A percentile compares a stretch with the other conserved stretches of the same genome.
These are phyloP conservation scores for Epistrophe eligans DNA, from an alignment of 2,888 invertebrate species.

Conservation along the genomic window DNA sequence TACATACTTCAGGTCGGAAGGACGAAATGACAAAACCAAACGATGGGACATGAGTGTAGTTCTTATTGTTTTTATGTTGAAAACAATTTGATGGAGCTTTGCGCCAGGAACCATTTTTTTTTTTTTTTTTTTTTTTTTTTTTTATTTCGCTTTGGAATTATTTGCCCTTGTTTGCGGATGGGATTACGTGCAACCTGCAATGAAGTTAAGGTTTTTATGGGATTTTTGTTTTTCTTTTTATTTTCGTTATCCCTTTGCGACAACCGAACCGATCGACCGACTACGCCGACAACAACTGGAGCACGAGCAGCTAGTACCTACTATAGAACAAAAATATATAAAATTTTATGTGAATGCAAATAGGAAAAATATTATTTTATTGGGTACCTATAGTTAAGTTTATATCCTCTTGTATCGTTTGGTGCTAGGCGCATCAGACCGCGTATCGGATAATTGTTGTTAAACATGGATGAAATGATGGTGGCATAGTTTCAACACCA, in stretches of 20 bases:
- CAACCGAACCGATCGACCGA: not conserved
- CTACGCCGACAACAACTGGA: slow-evolving; percentile 29
- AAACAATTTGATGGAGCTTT: slow-evolving; percentile 71
- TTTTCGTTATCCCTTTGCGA: slow-evolving; percentile 14
- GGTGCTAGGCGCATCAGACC: slow-evolving; percentile 58
- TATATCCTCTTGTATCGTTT: not conserved
- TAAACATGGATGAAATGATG: slow-evolving; percentile 29
- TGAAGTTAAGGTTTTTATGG: slow-evolving; percentile 45
- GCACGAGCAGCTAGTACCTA: slow-evolving; percentile 17
- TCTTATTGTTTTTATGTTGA: slow-evolving; percentile 71
- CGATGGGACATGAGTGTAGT: slow-evolving; percentile 29
- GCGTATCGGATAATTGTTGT: slow-evolving; percentile 58
- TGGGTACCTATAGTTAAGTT: not conserved
- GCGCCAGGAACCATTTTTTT: slow-evolving; percentile 59
- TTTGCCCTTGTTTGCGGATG: slow-evolving; percentile 65
- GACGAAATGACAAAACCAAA: slow-evolving; percentile 23
- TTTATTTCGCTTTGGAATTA: slow-evolving; percentile 27
- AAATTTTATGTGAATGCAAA: slow-evolving; percentile 65
- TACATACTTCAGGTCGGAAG: slow-evolving; percentile 24
- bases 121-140: not conserved
- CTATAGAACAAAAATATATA: slow-evolving; percentile 11
- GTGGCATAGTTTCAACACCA: slow-evolving; percentile 23
- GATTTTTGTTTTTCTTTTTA: slow-evolving; percentile 9
- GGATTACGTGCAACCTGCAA: slow-evolving; percentile 73
- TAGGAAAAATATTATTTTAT: slow-evolving; percentile 48